Conservation (phyloP, 2,888 invertebrate species). For the Drosophila helvetica region DNA sequence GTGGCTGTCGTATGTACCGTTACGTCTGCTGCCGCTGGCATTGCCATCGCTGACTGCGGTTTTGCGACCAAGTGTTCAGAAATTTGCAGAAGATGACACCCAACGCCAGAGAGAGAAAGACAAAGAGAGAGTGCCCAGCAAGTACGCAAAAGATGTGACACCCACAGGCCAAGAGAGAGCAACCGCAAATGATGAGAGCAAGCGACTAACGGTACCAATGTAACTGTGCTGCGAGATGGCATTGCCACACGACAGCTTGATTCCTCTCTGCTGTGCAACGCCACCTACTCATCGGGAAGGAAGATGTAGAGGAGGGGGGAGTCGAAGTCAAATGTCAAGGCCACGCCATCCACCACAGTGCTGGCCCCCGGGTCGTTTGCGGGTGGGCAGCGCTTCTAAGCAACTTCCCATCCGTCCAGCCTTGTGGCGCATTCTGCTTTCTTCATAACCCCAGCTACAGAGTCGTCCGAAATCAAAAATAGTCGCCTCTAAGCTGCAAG, state of each 20-base stretch:
- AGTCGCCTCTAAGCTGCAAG: conserved; percentile 64
- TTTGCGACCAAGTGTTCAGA: conserved; percentile 82
- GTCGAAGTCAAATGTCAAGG: conserved; percentile 57
- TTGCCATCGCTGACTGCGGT: conserved; percentile 78
- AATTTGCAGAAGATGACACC: conserved; percentile 51
- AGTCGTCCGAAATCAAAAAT: conserved; percentile 69
- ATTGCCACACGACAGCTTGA: conserved; percentile 29
- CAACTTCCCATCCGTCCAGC: conserved; percentile 10
- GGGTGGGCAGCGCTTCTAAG: neutral
- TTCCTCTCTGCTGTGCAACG: conserved; percentile 8
- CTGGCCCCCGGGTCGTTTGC: neutral
- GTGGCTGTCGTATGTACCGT: conserved; percentile 61
- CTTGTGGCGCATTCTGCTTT: conserved; percentile 68
- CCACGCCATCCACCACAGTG: conserved; percentile 13
- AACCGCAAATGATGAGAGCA: conserved; percentile 26
- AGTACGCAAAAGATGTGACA: conserved; percentile 3
- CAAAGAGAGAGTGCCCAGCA: neutral
- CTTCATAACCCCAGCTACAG: conserved; percentile 78
- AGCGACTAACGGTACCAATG: conserved; percentile 34
- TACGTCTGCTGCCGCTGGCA: conserved; percentile 76
- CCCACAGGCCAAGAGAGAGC: conserved; percentile 19
- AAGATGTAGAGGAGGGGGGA: neutral
- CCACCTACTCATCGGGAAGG: no score
- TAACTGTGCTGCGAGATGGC: conserved; percentile 38
- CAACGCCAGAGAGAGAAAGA: conserved; percentile 15